Base-by-base conservation (phyloP, 2,888 invertebrate species). In the Rhimphoctona megacephalus region DNA sequence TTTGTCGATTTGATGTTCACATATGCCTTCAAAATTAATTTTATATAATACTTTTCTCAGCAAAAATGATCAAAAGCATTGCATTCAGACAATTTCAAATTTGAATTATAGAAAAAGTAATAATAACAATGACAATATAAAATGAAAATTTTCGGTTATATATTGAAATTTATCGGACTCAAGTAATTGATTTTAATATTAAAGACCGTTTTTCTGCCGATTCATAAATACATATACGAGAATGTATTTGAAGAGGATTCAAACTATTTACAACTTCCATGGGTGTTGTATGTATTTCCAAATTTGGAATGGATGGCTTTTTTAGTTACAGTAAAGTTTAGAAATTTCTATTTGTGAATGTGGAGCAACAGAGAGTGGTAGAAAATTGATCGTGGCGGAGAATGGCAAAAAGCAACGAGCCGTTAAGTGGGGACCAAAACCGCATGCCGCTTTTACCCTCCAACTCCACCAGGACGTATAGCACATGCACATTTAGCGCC, bases 341-440 rank as follows among this genome's bases (percentile, higher is more conserved):
- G 69, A 39, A 43, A 69, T 69, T 46, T 69, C 46, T 46, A 80
- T 80, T 69, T 74, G 66, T 52, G 77, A 85, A 39, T 54, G 73
- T 54, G 33, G 70, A 54, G 49, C 69, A 54, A 49, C 43, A 46
- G 85, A 36, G 66, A 46, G 57, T 30, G 25, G 30, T 54, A 76
- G 72, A 67, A 36, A 64, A 79, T 78, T 67, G 78, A 49, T 85
- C 78, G 81, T n/a, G 81, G 72, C 49, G 61, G 52, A 69, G 61
- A 82, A 85, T 78, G 73, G 85, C 67, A 81, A 78, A 73, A 79
- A 73, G 73, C 73, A 82, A 82, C 85, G 85, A 85, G 78, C 85
- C 81, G 74, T 79, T 73, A 82, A 77, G 78, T 79, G 74, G 85
- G 78, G 74, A 85, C 77, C 73, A 66, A 85, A 82, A 85, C 82